Evolutionary conservation across 2,797 vertebrate genomes (phyloP).

Genomic region (Nyctalus aviator): DNA sequence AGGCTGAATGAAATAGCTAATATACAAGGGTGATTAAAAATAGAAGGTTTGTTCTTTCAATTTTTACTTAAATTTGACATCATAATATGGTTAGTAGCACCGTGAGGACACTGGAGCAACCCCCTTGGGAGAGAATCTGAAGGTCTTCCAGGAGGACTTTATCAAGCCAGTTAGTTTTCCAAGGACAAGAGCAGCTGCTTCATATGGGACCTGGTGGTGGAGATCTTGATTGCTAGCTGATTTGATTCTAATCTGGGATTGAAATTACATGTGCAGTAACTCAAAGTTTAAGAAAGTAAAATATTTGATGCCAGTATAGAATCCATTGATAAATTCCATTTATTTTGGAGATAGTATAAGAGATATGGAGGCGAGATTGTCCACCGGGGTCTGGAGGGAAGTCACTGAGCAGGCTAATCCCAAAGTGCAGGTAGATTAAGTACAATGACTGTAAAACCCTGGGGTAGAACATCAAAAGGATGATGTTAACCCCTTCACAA

Average conservation of each 20-base stretch:
- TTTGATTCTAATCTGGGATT: background rate
- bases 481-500: background rate
- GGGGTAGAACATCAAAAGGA: background rate
- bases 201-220: background rate
- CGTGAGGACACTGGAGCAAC: background rate
- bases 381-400: background rate
- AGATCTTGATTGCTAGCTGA: background rate
- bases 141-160: background rate
- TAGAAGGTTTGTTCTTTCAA: background rate
- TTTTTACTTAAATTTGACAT: slow-evolving; percentile 25
- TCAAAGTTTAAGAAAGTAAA: background rate
- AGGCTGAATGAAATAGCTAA: background rate
- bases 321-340: background rate
- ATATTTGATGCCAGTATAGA: background rate
- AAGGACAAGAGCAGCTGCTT: background rate
- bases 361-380: background rate
- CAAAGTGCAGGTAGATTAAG: background rate
- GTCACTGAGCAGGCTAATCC: background rate
- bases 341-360: background rate
- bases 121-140: background rate
- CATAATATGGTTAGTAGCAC: background rate
- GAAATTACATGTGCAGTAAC: background rate
- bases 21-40: background rate
- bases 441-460: background rate
- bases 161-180: background rate